Evolutionary conservation across 2,888 invertebrate species (phyloP).

Genomic region (Drosophila austrosaltans): DNA sequence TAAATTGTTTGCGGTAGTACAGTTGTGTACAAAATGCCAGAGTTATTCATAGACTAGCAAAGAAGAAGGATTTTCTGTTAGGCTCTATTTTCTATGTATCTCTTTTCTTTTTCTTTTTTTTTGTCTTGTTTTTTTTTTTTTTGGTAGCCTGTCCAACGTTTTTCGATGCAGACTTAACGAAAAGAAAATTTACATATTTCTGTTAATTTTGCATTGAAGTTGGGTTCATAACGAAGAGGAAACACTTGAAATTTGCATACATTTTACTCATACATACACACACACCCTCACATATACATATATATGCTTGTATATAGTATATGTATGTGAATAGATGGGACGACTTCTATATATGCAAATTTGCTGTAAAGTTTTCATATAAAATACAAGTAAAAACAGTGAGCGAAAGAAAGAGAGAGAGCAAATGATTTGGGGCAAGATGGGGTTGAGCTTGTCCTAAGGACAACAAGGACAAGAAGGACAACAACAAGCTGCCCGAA

Average conservation of each 20-base stretch:
- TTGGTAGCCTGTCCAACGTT: constrained; percentile 15
- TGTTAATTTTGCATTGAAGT: constrained; percentile 81
- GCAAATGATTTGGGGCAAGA: constrained; percentile 51
- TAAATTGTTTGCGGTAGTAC: constrained; percentile 57
- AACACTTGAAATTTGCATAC: constrained; percentile 82
- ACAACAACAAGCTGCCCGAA: constrained; percentile 61
- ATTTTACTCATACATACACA: constrained; percentile 56
- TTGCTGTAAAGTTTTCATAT: constrained; percentile 79
- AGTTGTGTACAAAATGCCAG: constrained; percentile 64
- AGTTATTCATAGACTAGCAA: constrained; percentile 31
- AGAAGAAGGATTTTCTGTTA: constrained; percentile 53
- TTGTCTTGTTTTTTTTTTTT: constrained; percentile 1
- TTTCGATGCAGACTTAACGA: constrained; percentile 62
- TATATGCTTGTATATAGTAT: constrained; percentile 12
- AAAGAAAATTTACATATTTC: constrained; percentile 81
- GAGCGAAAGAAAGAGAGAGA: constrained; percentile 24
- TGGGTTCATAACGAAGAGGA: constrained; percentile 82
- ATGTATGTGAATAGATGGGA: constrained; percentile 2
- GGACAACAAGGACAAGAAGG: constrained; percentile 69
- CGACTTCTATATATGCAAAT: constrained; percentile 73
- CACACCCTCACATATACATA: constrained; percentile 26
- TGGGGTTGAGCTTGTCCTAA: constrained; percentile 40
- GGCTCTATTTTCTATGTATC: constrained; percentile 63
- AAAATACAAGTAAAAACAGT: constrained; percentile 79
- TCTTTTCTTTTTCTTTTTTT: neutral